Base-by-base conservation (phyloP, 1,140 invertebrate species). In the Lucilia cuprina region DNA sequence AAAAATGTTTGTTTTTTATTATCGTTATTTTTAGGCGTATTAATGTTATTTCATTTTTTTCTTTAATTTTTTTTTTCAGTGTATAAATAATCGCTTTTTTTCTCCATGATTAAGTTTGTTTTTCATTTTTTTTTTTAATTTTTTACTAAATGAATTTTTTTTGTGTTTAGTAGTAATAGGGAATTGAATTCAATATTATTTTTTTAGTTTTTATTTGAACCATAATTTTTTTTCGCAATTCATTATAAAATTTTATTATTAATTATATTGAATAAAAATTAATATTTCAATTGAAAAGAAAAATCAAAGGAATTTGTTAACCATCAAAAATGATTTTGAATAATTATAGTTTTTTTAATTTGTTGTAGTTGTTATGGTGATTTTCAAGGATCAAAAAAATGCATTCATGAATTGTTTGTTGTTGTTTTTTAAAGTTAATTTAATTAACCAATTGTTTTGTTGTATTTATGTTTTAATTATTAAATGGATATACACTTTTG, bases 371-470 rank as follows among this genome's bases (percentile, higher is more conserved):
- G 21, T 70, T 10, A 21, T 70, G 21, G 7, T n/a, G n/a, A 35
- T n/a, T n/a, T n/a, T n/a, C n/a, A n/a, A n/a, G n/a, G n/a, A n/a
- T n/a, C 12, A 78, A 78, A 78, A 34, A 49, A 49, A 35, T 35
- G 19, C 75, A 78, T 78, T 49, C 25, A 35, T 49, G 30, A 41
- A 41, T 35, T 75, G 21, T 17, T n/a, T 75, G 41, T 41, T 41
- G 41, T 41, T 41, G 74, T 35, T 78, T 35, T 70, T 74, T 84
- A 84, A 70, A 86, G 85, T 86, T 86, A 85, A 84, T 83, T 86
- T 86, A 85, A 86, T 86, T 85, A 86, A 87, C 86, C 84, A 85
- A 82, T 87, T 77, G 78, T 84, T 84, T 70, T 30, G 25, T 30
- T 82, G 41, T 85, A 60, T 84, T 74, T 82, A 77, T 83, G 83